Percentiles rank a stretch among this genome's conserved stretches.
Evolutionary conservation across 2,797 vertebrate species (phyloP).

Genomic region (Pyrocephalus nanus): DNA sequence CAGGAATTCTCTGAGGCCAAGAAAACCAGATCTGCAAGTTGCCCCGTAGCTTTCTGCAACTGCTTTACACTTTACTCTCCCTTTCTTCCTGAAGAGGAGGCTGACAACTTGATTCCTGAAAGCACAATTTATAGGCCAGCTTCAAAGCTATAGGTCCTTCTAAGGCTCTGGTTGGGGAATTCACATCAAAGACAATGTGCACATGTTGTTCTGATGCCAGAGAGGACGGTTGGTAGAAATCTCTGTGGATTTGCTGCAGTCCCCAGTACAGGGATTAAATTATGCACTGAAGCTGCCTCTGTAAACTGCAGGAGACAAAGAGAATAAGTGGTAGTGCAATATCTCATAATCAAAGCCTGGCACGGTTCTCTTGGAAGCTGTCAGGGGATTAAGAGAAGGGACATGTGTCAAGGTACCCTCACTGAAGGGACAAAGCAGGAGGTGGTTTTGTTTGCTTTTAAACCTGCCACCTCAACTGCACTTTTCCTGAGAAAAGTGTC

Average conservation of each 20-base stretch:
- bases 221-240: conserved; percentile 64
- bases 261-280: conserved; percentile 68
- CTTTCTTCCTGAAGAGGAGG: conserved; percentile 65
- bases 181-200: conserved; percentile 75
- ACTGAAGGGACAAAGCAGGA: not conserved
- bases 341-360: conserved; percentile 66
- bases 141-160: conserved; percentile 79
- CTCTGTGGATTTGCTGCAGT: conserved; percentile 70
- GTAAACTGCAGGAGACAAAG: conserved; percentile 68
- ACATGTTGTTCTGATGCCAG: conserved; percentile 73
- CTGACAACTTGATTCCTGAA: conserved; percentile 78
- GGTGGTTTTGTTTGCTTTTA: conserved; percentile 2
- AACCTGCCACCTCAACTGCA: not conserved
- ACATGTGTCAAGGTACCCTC: not conserved
- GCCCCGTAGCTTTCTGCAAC: conserved; percentile 48
- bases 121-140: conserved; percentile 79
- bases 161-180: conserved; percentile 74
- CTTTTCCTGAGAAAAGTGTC: not conserved
- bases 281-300: conserved; percentile 73
- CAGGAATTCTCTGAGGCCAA: conserved; percentile 54
- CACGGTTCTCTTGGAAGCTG: conserved; percentile 20
- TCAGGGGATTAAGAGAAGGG: conserved; percentile 40
- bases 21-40: conserved; percentile 70
- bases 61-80: conserved; percentile 68
- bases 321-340: conserved; percentile 56